These are phyloP conservation scores for Triplophysa bombifrons DNA, from an alignment of 2,797 vertebrate genomes.

Conservation along the genomic window DNA sequence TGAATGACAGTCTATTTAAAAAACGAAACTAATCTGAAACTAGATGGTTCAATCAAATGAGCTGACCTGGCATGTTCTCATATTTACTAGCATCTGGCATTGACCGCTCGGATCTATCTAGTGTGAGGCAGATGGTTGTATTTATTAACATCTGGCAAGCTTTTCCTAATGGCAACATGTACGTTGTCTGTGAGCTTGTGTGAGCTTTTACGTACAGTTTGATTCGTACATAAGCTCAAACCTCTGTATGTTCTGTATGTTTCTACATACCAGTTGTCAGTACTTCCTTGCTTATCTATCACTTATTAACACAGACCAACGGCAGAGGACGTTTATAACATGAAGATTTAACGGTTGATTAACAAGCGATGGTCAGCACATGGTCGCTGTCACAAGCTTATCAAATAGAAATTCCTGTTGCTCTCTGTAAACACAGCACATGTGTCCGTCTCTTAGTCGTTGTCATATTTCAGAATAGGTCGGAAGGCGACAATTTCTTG, in stretches of 20 bases:
- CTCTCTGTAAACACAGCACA: conserved; percentile 42
- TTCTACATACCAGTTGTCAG: neutral
- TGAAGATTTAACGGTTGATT: conserved; percentile 44
- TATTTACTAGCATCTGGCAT: conserved; percentile 37
- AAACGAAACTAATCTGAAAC: neutral
- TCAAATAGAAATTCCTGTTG: conserved; percentile 48
- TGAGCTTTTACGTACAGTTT: conserved; percentile 13
- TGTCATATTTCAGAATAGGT: neutral
- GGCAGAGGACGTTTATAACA: conserved; percentile 36
- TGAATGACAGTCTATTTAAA: neutral
- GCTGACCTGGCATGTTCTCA: conserved; percentile 14
- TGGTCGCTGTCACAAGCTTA: conserved; percentile 10
- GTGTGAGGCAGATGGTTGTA: conserved; percentile 43
- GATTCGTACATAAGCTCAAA: neutral
- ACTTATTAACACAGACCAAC: conserved; percentile 21
- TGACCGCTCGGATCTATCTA: neutral
- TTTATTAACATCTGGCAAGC: conserved; percentile 40
- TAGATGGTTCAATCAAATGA: neutral
- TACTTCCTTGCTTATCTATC: conserved; percentile 12
- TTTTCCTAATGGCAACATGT: conserved; percentile 3
- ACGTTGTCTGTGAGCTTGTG: neutral
- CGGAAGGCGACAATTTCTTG: neutral
- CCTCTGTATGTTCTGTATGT: neutral
- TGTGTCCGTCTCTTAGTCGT: neutral
- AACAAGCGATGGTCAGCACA: conserved; percentile 39